These are phyloP conservation scores for Melanotus villosus DNA, from an alignment of 2,888 invertebrate genomes.

Conservation along the genomic window DNA sequence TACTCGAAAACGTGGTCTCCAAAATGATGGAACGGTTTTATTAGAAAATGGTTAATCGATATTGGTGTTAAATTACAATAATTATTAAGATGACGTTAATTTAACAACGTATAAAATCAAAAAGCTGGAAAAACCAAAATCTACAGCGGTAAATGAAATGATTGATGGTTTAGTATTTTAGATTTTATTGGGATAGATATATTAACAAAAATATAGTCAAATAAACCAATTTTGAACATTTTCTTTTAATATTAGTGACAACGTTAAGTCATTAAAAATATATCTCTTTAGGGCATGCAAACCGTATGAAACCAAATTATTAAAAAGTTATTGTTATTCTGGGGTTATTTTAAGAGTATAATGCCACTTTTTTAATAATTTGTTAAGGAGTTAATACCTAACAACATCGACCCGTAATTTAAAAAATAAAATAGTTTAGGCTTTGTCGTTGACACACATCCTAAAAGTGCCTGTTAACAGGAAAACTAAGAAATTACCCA, in stretches of 20 bases:
- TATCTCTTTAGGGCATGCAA: background rate
- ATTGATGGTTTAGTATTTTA: constrained; percentile 30
- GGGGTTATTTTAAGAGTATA: too few species aligned
- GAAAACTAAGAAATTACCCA: too few species aligned
- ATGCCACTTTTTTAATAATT: too few species aligned
- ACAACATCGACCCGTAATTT: too few species aligned
- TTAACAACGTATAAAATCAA: constrained; percentile 38
- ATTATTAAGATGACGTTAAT: constrained; percentile 28
- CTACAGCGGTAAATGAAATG: constrained; percentile 52
- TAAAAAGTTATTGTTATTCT: background rate
- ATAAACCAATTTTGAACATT: background rate
- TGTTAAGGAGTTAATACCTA: too few species aligned
- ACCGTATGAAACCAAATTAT: constrained; percentile 4
- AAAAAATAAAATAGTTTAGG: too few species aligned
- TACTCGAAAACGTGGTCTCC: constrained; percentile 37
- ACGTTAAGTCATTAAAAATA: background rate
- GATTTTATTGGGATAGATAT: background rate
- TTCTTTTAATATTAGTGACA: background rate
- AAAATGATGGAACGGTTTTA: constrained; percentile 5
- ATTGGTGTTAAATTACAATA: constrained; percentile 24
- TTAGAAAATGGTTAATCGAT: constrained; percentile 41
- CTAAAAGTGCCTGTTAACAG: too few species aligned
- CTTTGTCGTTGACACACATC: too few species aligned
- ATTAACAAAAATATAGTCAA: background rate
- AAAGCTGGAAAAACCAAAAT: constrained; percentile 57